Conservation (phyloP, 1,140 invertebrate genomes). For the Drosophila eugracilis region DNA sequence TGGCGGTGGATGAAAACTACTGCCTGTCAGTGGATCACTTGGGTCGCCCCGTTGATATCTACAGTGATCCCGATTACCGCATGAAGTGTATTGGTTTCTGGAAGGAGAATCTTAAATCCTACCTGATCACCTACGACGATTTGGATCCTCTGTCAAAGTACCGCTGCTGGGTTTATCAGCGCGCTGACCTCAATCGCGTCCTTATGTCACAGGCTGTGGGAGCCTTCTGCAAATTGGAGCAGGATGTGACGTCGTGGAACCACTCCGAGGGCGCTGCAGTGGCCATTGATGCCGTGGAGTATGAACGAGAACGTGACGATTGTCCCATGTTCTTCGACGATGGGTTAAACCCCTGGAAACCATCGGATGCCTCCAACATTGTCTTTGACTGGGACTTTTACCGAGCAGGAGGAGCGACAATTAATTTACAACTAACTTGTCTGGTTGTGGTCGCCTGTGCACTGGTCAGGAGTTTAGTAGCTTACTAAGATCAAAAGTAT, state of each 20-base stretch:
- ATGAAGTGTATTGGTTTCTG: slow-evolving; percentile 99
- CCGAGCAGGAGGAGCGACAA: slow-evolving; percentile 51
- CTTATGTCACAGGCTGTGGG: slow-evolving; percentile 96
- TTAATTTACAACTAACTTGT: slow-evolving; percentile 9
- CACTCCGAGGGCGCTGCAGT: slow-evolving; percentile 96
- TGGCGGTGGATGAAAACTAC: slow-evolving; percentile 97
- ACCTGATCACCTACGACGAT: slow-evolving; percentile 98
- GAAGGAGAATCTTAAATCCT: slow-evolving; percentile 99
- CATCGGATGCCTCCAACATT: slow-evolving; percentile 89
- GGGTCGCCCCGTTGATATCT: slow-evolving; percentile 96
- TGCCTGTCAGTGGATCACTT: slow-evolving; percentile 98
- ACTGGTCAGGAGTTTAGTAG: slow-evolving; percentile 23
- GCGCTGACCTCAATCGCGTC: slow-evolving; percentile 95
- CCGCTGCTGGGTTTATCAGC: slow-evolving; percentile 98
- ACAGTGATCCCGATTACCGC: slow-evolving; percentile 97
- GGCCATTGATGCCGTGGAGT: slow-evolving; percentile 95
- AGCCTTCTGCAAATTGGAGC: slow-evolving; percentile 95
- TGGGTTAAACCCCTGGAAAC: slow-evolving; percentile 93
- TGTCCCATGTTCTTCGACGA: slow-evolving; percentile 98
- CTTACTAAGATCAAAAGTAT: slow-evolving; percentile 38
- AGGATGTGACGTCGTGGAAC: slow-evolving; percentile 95
- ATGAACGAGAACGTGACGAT: slow-evolving; percentile 96
- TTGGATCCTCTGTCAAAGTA: slow-evolving; percentile 98
- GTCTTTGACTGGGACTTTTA: slow-evolving; percentile 87
- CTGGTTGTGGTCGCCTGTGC: slow-evolving; percentile 16